Percentiles rank a stretch among this genome's conserved stretches.
Conservation (phyloP, 2,888 invertebrate genomes). For the Agriopis marginaria region DNA sequence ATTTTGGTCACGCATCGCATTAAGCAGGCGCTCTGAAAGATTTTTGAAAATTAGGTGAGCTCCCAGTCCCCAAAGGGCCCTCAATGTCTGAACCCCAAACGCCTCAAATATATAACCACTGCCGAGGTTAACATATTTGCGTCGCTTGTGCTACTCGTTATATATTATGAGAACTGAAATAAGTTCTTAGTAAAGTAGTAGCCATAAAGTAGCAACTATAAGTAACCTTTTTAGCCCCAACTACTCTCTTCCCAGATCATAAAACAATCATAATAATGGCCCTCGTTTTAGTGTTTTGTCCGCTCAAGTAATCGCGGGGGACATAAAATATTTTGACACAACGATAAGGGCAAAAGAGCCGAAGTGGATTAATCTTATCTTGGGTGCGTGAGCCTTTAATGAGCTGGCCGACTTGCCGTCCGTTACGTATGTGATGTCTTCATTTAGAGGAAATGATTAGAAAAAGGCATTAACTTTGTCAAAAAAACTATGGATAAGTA, state of each 20-base stretch:
- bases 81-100: no score
- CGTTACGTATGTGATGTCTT: constrained; percentile 65
- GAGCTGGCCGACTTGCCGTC: constrained; percentile 65
- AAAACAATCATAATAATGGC: constrained; percentile 50
- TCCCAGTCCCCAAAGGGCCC: no score
- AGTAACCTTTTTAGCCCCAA: constrained; percentile 39
- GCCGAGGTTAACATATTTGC: no score
- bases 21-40: no score
- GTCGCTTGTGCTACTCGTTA: no score
- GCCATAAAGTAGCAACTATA: constrained; percentile 22
- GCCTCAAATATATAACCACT: no score
- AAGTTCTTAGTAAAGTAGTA: neutral
- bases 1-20: no score
- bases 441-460: constrained; percentile 53
- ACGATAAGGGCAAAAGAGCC: constrained; percentile 78
- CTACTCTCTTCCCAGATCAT: constrained; percentile 44
- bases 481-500: no score
- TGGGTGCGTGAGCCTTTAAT: constrained; percentile 74
- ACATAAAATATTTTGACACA: constrained; percentile 83
- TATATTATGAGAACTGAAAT: no score
- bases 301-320: constrained; percentile 63
- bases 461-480: neutral
- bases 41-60: no score
- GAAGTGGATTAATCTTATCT: constrained; percentile 77
- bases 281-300: constrained; percentile 46